Percentiles rank a stretch among this genome's conserved stretches.
These are phyloP conservation scores for Neelides sp. DNA, from an alignment of 1,140 invertebrate genomes.

Conservation along the genomic window DNA sequence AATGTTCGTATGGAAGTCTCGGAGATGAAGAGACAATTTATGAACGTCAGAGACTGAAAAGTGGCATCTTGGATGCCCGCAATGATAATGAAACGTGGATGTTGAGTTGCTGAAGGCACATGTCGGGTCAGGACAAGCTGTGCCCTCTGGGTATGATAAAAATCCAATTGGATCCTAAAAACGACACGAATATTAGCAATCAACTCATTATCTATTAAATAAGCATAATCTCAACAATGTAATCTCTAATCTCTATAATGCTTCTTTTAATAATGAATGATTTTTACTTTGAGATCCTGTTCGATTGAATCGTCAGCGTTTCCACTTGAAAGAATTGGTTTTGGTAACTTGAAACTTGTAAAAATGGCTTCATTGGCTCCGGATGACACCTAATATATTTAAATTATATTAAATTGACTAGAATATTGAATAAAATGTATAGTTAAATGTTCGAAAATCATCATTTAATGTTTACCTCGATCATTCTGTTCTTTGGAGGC, in stretches of 20 bases:
- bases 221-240: too few relatives aligned
- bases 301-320: slow-evolving; percentile 15
- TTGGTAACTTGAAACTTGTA: slow-evolving; percentile 81
- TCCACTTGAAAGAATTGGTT: slow-evolving; percentile 37
- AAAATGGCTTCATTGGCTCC: slow-evolving; percentile 62
- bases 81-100: slow-evolving; percentile 55
- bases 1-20: slow-evolving; percentile 70
- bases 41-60: slow-evolving; percentile 55
- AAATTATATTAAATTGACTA: not conserved
- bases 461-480: slow-evolving; percentile 49
- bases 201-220: not conserved
- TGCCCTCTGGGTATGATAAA: slow-evolving; percentile 37
- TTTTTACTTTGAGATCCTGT: slow-evolving; percentile 22
- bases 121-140: slow-evolving; percentile 48
- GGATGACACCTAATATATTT: slow-evolving; percentile 18
- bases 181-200: not conserved
- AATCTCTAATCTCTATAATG: slow-evolving; percentile 8
- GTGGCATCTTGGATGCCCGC: slow-evolving; percentile 57
- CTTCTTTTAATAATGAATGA: slow-evolving; percentile 10
- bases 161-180: slow-evolving; percentile 30
- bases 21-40: slow-evolving; percentile 55
- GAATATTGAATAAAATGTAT: slow-evolving; percentile 1
- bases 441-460: not conserved
- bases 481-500: slow-evolving; percentile 80
- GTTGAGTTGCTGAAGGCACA: slow-evolving; percentile 43